phyloP scores from a whole-genome alignment of 1,140 invertebrate species.

The Coenobita brevimanus region DNA sequence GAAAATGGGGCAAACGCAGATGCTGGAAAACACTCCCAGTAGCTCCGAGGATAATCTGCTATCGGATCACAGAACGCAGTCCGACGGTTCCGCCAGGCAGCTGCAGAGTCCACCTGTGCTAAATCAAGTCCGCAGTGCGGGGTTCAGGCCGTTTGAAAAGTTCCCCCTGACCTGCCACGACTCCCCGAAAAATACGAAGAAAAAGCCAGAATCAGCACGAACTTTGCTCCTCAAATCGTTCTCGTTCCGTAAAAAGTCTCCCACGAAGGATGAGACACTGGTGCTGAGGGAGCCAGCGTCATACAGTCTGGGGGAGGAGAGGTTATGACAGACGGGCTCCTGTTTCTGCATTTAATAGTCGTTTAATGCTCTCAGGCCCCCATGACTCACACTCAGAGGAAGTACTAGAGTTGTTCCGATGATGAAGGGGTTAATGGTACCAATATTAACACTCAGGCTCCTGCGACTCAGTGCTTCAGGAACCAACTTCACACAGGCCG shows the following conservation, averaged over 20 bases:
- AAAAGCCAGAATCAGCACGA: conserved; percentile 42
- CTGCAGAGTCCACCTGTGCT: conserved; percentile 38
- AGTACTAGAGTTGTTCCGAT: too few relatives aligned
- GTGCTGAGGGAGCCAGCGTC: conserved; percentile 37
- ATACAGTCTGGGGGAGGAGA: conserved; percentile 28
- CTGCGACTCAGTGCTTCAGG: too few relatives aligned
- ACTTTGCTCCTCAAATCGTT: conserved; percentile 59
- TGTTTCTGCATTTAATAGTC: conserved; percentile 41
- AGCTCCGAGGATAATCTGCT: conserved; percentile 52
- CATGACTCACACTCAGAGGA: too few relatives aligned
- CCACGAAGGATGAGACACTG: conserved; percentile 43
- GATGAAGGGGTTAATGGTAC: too few relatives aligned
- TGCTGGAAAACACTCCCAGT: conserved; percentile 44
- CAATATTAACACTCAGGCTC: too few relatives aligned
- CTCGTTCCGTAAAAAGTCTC: conserved; percentile 52
- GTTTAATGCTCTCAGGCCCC: too few relatives aligned
- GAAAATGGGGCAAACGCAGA: not conserved
- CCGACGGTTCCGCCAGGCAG: conserved; percentile 12
- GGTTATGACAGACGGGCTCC: conserved; percentile 48
- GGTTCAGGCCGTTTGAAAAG: conserved; percentile 22
- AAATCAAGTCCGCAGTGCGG: conserved; percentile 35
- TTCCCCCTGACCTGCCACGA: conserved; percentile 22
- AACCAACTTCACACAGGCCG: too few relatives aligned
- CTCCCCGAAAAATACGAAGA: conserved; percentile 44
- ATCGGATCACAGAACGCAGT: conserved; percentile 17